phyloP scores from a whole-genome alignment of 1,140 invertebrate species.

The Drosophila guanche region DNA sequence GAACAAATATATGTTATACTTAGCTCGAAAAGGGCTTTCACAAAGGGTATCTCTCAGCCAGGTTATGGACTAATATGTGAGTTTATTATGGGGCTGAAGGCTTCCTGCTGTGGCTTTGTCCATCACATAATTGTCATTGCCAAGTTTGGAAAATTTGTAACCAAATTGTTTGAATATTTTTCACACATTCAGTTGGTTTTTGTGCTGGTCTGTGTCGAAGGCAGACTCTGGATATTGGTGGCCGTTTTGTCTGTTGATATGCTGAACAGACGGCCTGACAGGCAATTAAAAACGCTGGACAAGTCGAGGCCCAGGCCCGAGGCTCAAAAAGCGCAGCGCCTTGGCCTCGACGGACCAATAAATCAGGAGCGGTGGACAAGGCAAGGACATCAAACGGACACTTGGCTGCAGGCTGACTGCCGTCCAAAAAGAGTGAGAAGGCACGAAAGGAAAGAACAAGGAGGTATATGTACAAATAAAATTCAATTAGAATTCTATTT shows the following conservation, averaged over 20 bases:
- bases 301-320: slow-evolving; percentile 13
- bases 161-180: slow-evolving; percentile 46
- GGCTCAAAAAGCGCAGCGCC: slow-evolving; percentile 53
- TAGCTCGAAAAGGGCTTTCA: background rate
- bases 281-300: slow-evolving; percentile 72
- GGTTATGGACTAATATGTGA: background rate
- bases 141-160: slow-evolving; percentile 50
- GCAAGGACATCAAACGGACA: slow-evolving; percentile 60
- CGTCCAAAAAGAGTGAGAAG: slow-evolving; percentile 38
- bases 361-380: slow-evolving; percentile 60
- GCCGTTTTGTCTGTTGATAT: slow-evolving; percentile 23
- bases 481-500: slow-evolving; percentile 78
- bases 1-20: too few species aligned
- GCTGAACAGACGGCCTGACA: slow-evolving; percentile 55
- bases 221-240: background rate
- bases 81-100: background rate
- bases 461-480: slow-evolving; percentile 62
- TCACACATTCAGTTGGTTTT: slow-evolving; percentile 23
- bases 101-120: slow-evolving; percentile 34
- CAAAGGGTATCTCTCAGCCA: background rate
- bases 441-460: slow-evolving; percentile 28
- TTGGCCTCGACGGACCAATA: slow-evolving; percentile 56
- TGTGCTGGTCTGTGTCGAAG: background rate
- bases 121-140: slow-evolving; percentile 56
- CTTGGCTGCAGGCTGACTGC: slow-evolving; percentile 30